Evolutionary conservation across 2,113 vertebrate genomes (phyloP).

Genomic region (Cettia cetti): DNA sequence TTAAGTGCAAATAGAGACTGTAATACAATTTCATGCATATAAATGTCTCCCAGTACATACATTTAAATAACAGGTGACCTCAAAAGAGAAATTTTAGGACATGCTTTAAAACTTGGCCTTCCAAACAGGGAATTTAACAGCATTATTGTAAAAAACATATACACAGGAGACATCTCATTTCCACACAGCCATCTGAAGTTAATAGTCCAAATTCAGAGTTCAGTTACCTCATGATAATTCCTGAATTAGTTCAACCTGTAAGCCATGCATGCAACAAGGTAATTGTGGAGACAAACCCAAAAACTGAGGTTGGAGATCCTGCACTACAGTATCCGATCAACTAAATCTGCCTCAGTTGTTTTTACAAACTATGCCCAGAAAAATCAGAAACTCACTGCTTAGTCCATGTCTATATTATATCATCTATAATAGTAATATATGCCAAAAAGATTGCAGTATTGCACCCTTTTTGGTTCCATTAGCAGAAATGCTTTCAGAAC

Average conservation of each 20-base stretch:
- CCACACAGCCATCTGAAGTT: background rate
- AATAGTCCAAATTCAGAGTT: background rate
- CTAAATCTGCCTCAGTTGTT: background rate
- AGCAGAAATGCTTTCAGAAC: background rate
- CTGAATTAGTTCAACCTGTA: background rate
- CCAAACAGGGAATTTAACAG: background rate
- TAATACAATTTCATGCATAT: background rate
- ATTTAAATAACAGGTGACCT: background rate
- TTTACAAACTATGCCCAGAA: background rate
- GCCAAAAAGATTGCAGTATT: background rate
- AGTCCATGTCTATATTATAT: background rate
- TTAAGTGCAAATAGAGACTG: background rate
- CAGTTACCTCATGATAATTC: background rate
- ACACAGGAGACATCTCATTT: background rate
- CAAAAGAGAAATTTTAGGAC: background rate
- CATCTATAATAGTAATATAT: background rate
- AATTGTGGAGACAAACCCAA: background rate
- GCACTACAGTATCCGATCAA: background rate
- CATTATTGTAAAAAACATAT: background rate
- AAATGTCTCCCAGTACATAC: background rate
- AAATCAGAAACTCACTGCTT: background rate
- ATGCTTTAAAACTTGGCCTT: background rate
- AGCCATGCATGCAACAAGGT: background rate
- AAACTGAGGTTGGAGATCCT: background rate
- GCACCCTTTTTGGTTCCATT: background rate